Base-by-base conservation (phyloP, 2,113 vertebrate species). In the Lophura nycthemera region DNA sequence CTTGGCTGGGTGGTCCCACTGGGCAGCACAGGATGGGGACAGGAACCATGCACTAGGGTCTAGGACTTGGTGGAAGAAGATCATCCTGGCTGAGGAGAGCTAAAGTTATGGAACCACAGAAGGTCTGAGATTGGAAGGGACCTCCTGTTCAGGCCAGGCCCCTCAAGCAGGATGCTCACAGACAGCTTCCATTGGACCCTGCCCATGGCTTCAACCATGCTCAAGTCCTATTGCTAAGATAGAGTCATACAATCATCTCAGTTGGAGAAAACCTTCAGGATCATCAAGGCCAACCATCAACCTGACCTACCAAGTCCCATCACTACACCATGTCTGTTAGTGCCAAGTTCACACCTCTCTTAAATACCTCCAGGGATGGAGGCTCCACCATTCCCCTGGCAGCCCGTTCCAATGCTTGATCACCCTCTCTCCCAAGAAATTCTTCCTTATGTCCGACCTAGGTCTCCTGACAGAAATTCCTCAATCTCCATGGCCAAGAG, bases 1-100 rank as follows among this genome's bases (percentile, higher is more conserved):
- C 43, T 36, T 8, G 30, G 27, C 18, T 43, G 22, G 0, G 0
- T n/a, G n/a, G 18, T 6, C 16, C 27, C 64, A 38, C 12, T 40
- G n/a, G 57, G 42, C 24, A 36, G 19, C 38, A 74, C 70, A 78
- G 57, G 24, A 42, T n/a, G 27, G 76, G 36, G 43, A 61, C 48
- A 66, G 25, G 29, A 92, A 45, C 13, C 4, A 5, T n/a, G 15
- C 20, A 45, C 5, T 14, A 64, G 47, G 24, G 86, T 60, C 11
- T 19, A n/a, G 38, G 32, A 3, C 34, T 16, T 50, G 57, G 25
- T 71, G 57, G 52, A 56, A 8, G 24, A 18, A 54, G 24, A 60
- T 15, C 27, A 5, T 2, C 1, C 13, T 72, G 40, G 42, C 36
- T 70, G 43, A 78, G 22, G 82, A 72, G 61, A 61, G 29, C 17